Conservation (phyloP, 2,797 vertebrate species). For the Alauda arvensis region DNA sequence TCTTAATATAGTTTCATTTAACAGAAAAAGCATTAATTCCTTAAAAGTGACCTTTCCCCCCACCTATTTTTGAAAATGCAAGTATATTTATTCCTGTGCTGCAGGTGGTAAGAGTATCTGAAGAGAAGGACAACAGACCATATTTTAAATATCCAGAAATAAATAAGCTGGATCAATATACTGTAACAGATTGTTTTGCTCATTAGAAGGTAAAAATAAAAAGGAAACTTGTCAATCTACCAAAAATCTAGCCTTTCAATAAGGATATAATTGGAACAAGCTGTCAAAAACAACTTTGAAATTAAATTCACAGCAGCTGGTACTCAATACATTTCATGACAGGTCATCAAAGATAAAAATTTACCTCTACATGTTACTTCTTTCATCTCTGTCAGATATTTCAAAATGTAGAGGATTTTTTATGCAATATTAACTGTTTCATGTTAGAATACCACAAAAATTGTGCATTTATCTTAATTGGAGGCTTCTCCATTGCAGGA, state of each 20-base stretch:
- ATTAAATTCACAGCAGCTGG: constrained; percentile 61
- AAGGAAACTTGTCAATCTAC: constrained; percentile 59
- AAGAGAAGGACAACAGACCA: neutral
- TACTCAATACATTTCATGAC: constrained; percentile 54
- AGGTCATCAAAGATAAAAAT: constrained; percentile 58
- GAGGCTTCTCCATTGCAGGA: neutral
- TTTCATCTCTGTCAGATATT: constrained; percentile 34
- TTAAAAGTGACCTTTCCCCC: neutral
- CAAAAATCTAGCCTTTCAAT: constrained; percentile 54
- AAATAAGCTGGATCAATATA: constrained; percentile 53
- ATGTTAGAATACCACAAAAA: neutral
- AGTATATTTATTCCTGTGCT: neutral
- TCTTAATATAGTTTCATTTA: neutral
- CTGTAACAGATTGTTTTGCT: constrained; percentile 60
- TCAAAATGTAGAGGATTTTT: constrained; percentile 22
- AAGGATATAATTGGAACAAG: constrained; percentile 57
- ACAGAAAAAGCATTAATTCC: neutral
- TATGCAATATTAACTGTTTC: constrained; percentile 24
- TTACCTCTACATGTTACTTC: constrained; percentile 38
- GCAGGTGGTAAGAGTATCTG: neutral
- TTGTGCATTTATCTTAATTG: neutral
- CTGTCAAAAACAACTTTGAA: constrained; percentile 57
- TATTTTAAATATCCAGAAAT: constrained; percentile 42
- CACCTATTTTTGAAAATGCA: neutral
- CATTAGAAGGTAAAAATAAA: constrained; percentile 61